Percentiles rank a stretch among this genome's conserved stretches.
These are phyloP conservation scores for Burhinus bistriatus DNA, from an alignment of 2,113 vertebrate species.

Conservation along the genomic window DNA sequence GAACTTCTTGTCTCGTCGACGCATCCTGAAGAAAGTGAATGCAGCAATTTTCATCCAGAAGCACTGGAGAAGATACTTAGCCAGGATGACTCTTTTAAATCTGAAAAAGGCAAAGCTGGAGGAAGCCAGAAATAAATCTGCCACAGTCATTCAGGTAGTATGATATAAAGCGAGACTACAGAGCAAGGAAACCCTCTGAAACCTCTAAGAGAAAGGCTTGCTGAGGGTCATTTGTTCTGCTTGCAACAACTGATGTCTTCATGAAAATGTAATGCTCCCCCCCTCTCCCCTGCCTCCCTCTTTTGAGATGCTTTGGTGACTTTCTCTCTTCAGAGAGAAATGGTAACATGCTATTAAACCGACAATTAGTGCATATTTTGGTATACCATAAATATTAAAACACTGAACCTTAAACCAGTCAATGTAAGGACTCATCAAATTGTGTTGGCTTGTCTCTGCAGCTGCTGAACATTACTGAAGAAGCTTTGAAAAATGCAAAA, in stretches of 20 bases:
- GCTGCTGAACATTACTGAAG: neutral
- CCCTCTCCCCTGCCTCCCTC: rapidly evolving
- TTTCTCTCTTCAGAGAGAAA: neutral
- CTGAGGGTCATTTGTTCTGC: neutral
- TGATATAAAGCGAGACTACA: neutral
- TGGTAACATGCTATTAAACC: neutral
- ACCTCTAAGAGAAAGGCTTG: neutral
- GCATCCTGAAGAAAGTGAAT: conserved; percentile 38
- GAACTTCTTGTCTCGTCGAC: conserved; percentile 71
- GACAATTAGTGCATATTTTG: neutral
- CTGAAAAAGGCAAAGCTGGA: conserved; percentile 67
- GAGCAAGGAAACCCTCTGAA: neutral
- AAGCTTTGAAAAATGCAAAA: neutral
- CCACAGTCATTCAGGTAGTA: conserved; percentile 84
- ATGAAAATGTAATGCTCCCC: neutral
- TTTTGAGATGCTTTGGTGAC: neutral
- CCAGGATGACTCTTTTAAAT: conserved; percentile 62
- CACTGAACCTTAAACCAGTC: neutral
- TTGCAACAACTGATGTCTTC: neutral
- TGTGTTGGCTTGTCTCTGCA: neutral
- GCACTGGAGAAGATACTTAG: conserved; percentile 76
- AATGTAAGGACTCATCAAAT: neutral
- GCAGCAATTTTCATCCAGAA: conserved; percentile 82
- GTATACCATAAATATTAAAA: neutral
- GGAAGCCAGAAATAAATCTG: conserved; percentile 70